These are phyloP conservation scores for Drosophila fungiperda DNA, from an alignment of 2,888 invertebrate species.

Conservation along the genomic window DNA sequence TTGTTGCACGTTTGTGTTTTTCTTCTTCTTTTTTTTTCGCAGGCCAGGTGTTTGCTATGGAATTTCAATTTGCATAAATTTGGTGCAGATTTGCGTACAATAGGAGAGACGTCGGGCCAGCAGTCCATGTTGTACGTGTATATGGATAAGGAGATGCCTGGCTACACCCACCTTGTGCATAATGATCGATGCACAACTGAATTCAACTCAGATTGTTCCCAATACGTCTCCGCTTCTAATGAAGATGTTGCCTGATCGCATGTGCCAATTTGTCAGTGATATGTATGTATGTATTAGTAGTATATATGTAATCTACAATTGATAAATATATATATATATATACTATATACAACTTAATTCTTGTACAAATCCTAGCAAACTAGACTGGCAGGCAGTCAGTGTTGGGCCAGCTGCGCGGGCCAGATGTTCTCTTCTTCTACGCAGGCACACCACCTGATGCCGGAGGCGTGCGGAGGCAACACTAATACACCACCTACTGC, in stretches of 20 bases:
- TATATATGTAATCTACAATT: not conserved
- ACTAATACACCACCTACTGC: slow-evolving; percentile 75
- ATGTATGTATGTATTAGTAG: not conserved
- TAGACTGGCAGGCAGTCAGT: slow-evolving; percentile 4
- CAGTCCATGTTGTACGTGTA: not conserved
- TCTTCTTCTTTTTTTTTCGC: not conserved
- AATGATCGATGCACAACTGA: slow-evolving; percentile 47
- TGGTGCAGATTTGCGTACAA: slow-evolving; percentile 79
- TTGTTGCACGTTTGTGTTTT: slow-evolving; percentile 36
- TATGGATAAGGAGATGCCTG: slow-evolving; percentile 31
- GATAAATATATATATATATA: not conserved
- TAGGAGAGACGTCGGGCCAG: slow-evolving; percentile 29
- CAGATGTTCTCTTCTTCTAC: slow-evolving; percentile 31
- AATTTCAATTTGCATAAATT: slow-evolving; percentile 80
- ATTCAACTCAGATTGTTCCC: slow-evolving; percentile 11
- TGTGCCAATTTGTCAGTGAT: slow-evolving; percentile 10
- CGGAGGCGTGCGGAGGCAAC: slow-evolving; percentile 55
- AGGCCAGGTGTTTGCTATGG: slow-evolving; percentile 71
- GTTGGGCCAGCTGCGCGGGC: slow-evolving; percentile 17
- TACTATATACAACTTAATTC: not conserved
- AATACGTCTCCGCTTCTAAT: slow-evolving; percentile 25
- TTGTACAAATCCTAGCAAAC: not conserved
- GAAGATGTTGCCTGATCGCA: slow-evolving; percentile 37
- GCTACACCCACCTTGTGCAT: slow-evolving; percentile 36
- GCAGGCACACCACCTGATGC: slow-evolving; percentile 38